Percentiles rank a stretch among this genome's conserved stretches.
Conservation (phyloP, 1,140 invertebrate genomes). For the Drosophila albomicans region DNA sequence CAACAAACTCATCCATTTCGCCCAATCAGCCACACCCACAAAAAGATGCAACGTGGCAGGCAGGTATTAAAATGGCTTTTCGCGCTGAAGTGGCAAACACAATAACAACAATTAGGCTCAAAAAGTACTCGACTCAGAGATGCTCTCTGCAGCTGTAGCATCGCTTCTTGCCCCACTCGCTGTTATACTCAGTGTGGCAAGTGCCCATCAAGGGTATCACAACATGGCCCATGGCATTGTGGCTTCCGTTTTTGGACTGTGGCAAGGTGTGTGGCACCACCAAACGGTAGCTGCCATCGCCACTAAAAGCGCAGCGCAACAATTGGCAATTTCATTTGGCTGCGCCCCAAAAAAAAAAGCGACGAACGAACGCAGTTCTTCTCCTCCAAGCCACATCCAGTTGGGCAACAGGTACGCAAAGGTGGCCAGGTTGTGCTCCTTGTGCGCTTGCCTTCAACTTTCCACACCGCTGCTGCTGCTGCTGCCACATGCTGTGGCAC, state of each 20-base stretch:
- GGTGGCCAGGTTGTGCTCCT: conserved; percentile 29
- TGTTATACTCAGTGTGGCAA: neutral
- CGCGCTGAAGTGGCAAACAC: conserved; percentile 61
- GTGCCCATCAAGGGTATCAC: conserved; percentile 23
- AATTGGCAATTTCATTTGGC: conserved; percentile 79
- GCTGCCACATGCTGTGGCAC: conserved; percentile 51
- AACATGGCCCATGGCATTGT: conserved; percentile 21
- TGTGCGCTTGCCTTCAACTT: conserved; percentile 57
- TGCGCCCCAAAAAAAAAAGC: conserved; percentile 68
- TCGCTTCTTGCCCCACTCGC: neutral
- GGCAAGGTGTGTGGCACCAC: conserved; percentile 74
- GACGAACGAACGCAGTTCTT: conserved; percentile 14
- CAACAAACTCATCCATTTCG: conserved; percentile 69
- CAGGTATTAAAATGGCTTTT: conserved; percentile 67
- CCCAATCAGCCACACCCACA: conserved; percentile 79
- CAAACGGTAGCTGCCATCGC: conserved; percentile 62
- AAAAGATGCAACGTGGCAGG: conserved; percentile 51
- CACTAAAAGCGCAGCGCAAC: conserved; percentile 73
- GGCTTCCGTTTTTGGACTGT: conserved; percentile 66
- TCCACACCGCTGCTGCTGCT: conserved; percentile 40
- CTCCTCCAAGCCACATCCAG: conserved; percentile 13
- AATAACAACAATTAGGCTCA: conserved; percentile 36
- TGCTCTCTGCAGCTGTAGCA: conserved; percentile 8
- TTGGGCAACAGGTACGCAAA: conserved; percentile 67
- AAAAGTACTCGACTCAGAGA: neutral